Evolutionary conservation across 2,888 invertebrate species (phyloP).

Genomic region (Lysandra coridon): DNA sequence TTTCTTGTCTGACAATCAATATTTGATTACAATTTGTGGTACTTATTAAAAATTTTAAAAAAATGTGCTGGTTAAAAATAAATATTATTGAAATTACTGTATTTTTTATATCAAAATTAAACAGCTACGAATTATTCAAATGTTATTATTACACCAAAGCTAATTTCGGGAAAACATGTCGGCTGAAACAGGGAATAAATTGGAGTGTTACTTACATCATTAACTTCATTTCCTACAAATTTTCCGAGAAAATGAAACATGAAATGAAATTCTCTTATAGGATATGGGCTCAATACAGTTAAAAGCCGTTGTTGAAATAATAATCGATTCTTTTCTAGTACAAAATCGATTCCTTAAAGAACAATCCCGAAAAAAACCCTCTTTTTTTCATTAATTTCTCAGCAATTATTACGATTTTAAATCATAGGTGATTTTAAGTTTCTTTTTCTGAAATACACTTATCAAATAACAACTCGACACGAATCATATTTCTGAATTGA

Average conservation of each 20-base stretch:
- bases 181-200: constrained; percentile 9
- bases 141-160: not conserved
- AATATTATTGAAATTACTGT: too few species aligned
- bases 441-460: not conserved
- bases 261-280: constrained; percentile 1
- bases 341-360: not conserved
- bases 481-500: not conserved
- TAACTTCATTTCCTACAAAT: constrained; percentile 11
- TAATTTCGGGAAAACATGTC: not conserved
- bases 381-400: too few species aligned
- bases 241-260: constrained; percentile 6
- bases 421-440: too few species aligned
- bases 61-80: too few species aligned
- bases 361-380: not conserved
- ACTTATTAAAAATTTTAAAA: too few species aligned
- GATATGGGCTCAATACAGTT: not conserved
- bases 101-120: not conserved
- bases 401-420: too few species aligned
- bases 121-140: constrained; percentile 1
- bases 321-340: not conserved
- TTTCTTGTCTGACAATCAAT: too few species aligned
- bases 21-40: too few species aligned
- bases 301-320: not conserved
- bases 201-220: not conserved
- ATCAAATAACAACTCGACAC: not conserved